These are phyloP conservation scores for Amia ocellicauda DNA, from an alignment of 2,113 vertebrate species.

Conservation along the genomic window DNA sequence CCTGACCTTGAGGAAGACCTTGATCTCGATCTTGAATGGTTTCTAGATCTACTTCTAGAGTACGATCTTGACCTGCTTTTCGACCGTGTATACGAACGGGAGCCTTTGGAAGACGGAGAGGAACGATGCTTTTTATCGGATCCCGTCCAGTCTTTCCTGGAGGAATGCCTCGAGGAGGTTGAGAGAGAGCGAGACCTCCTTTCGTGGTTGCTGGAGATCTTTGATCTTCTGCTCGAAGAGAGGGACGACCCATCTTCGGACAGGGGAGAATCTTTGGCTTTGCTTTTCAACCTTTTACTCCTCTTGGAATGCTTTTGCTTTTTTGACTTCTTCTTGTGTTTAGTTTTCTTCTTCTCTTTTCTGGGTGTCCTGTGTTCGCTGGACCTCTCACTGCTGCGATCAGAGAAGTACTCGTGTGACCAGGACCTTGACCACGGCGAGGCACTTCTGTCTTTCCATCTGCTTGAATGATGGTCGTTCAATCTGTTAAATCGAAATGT, in stretches of 20 bases:
- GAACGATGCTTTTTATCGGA: constrained; percentile 70
- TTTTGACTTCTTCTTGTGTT: constrained; percentile 88
- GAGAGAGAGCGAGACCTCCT: constrained; percentile 72
- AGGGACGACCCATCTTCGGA: constrained; percentile 65
- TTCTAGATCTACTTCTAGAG: constrained; percentile 65
- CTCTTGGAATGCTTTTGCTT: constrained; percentile 84
- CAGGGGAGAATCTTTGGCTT: constrained; percentile 50
- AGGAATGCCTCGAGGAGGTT: constrained; percentile 56
- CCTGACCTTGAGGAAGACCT: constrained; percentile 67
- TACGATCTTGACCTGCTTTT: constrained; percentile 64
- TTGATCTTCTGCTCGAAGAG: constrained; percentile 63
- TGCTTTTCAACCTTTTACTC: constrained; percentile 69
- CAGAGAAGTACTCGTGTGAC: constrained; percentile 77
- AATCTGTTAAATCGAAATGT: constrained; percentile 58
- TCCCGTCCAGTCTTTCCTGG: constrained; percentile 67
- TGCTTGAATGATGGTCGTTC: constrained; percentile 76
- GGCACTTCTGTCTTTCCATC: constrained; percentile 84
- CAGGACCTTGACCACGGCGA: constrained; percentile 80
- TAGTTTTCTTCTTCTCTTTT: constrained; percentile 85
- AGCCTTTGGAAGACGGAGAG: constrained; percentile 63
- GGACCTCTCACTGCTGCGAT: constrained; percentile 65
- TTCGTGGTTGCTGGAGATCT: constrained; percentile 49
- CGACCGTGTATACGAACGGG: constrained; percentile 69
- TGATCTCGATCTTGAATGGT: constrained; percentile 70
- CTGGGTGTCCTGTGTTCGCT: constrained; percentile 65